These are phyloP conservation scores for Corapipo altera DNA, from an alignment of 2,113 vertebrate genomes.

Conservation along the genomic window DNA sequence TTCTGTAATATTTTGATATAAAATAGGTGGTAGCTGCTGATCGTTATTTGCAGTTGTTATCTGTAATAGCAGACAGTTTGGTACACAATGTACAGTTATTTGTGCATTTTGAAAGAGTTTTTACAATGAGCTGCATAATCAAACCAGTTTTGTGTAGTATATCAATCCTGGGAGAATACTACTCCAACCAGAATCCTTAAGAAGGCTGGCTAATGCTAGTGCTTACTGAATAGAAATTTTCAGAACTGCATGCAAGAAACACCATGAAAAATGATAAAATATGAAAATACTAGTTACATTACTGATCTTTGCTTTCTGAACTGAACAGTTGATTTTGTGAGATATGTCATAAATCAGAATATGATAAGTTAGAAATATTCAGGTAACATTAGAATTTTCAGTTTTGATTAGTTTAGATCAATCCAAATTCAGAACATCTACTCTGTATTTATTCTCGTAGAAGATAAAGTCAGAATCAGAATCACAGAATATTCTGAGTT, in stretches of 20 bases:
- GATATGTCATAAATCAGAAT: not conserved
- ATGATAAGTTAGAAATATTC: not conserved
- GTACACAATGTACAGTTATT: not conserved
- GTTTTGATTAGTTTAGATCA: not conserved
- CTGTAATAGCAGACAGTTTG: not conserved
- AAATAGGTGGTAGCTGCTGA: not conserved
- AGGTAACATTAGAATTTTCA: not conserved
- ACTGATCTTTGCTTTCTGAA: not conserved
- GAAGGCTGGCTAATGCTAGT: not conserved
- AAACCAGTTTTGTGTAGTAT: not conserved
- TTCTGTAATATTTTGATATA: not conserved
- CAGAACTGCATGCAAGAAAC: not conserved
- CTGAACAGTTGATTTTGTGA: not conserved
- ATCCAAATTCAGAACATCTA: not conserved
- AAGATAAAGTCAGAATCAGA: not conserved
- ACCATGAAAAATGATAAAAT: not conserved
- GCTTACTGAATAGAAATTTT: not conserved
- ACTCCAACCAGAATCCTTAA: not conserved
- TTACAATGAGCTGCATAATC: not conserved
- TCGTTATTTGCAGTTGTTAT: not conserved
- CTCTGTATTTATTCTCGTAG: not conserved
- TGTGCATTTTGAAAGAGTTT: slow-evolving; percentile 2
- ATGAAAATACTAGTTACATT: not conserved
- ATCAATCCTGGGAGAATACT: not conserved
- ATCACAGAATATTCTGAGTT: not conserved